A percentile compares a stretch with the other conserved stretches of the same genome.
These are phyloP conservation scores for Drosophila guanche DNA, from an alignment of 1,140 invertebrate genomes.

Conservation along the genomic window DNA sequence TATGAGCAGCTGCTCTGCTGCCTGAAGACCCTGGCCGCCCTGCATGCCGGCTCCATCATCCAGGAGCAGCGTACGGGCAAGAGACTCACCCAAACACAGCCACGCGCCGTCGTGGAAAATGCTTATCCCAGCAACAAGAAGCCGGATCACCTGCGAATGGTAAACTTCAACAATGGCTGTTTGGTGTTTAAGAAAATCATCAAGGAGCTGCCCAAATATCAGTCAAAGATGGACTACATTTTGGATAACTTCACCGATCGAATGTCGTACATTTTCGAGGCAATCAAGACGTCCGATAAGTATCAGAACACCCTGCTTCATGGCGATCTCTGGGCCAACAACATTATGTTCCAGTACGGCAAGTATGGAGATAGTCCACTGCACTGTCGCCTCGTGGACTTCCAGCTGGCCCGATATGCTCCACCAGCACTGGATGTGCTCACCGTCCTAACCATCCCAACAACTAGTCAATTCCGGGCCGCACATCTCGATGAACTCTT, in stretches of 20 bases:
- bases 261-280: constrained; percentile 83
- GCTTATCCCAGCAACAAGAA: constrained; percentile 81
- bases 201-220: constrained; percentile 77
- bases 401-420: constrained; percentile 86
- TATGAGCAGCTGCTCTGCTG: constrained; percentile 84
- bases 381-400: constrained; percentile 86
- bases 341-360: constrained; percentile 86
- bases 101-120: constrained; percentile 84
- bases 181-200: constrained; percentile 84
- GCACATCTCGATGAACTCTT: constrained; percentile 83
- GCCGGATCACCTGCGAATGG: constrained; percentile 69
- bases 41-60: constrained; percentile 85
- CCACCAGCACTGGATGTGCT: constrained; percentile 85
- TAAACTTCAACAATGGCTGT: constrained; percentile 84
- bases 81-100: constrained; percentile 83
- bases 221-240: constrained; percentile 69
- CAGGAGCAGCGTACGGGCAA: constrained; percentile 84
- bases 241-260: constrained; percentile 70
- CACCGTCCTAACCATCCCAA: constrained; percentile 85
- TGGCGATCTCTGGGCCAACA: constrained; percentile 87
- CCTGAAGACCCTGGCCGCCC: constrained; percentile 84
- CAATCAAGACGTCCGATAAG: constrained; percentile 83
- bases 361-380: constrained; percentile 74
- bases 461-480: constrained; percentile 83
- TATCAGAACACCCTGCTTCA: constrained; percentile 86